phyloP scores from a whole-genome alignment of 2,113 vertebrate species.

The Mionectes macconnelli region DNA sequence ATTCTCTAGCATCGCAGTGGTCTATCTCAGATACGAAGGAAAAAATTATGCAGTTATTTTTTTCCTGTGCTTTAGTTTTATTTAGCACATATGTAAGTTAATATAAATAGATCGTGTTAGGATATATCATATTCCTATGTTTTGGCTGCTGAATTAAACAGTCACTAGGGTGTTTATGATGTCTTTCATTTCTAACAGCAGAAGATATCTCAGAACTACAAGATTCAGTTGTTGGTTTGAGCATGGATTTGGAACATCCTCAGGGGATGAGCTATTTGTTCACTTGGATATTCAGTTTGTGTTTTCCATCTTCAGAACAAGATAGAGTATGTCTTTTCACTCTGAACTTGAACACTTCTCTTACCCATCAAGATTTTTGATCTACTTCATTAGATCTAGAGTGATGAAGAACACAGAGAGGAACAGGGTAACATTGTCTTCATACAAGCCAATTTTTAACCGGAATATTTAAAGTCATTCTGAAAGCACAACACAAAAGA shows the following conservation, averaged over 20 bases:
- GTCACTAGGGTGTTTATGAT: background rate
- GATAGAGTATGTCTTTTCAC: background rate
- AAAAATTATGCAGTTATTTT: background rate
- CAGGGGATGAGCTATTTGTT: fast-evolving
- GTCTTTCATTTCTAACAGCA: background rate
- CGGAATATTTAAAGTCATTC: background rate
- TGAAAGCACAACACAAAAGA: background rate
- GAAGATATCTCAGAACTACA: background rate
- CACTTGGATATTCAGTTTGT: background rate
- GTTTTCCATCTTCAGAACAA: background rate
- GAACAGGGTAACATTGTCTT: background rate
- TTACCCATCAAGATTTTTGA: background rate
- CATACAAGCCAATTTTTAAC: background rate
- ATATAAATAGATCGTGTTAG: background rate
- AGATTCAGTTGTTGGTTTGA: background rate
- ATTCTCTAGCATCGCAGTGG: background rate
- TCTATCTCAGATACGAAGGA: background rate
- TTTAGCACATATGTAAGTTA: background rate
- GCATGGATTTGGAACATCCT: background rate
- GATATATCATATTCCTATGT: background rate
- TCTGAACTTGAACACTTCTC: background rate
- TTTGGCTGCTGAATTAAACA: background rate
- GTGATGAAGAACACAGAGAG: background rate
- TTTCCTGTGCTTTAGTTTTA: background rate
- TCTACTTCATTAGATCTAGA: background rate